Evolutionary conservation across 2,888 invertebrate genomes (phyloP).

Genomic region (Hylaea fasciaria): DNA sequence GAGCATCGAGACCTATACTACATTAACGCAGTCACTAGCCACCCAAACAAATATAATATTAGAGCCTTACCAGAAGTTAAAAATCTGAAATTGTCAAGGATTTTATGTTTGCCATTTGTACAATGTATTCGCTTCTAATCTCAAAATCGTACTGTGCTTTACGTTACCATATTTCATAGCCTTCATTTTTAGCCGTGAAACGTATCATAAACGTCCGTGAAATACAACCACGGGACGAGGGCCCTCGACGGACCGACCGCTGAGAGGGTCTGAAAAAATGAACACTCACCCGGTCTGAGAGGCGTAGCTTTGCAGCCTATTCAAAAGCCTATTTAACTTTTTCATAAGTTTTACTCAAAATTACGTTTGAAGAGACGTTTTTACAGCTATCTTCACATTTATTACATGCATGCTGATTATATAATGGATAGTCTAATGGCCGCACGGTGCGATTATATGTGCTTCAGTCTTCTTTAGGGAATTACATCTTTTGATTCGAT

Average conservation of each 20-base stretch:
- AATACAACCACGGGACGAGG: conserved; percentile 31
- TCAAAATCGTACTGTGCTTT: background rate
- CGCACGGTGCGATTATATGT: too few species aligned
- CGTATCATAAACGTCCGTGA: conserved; percentile 2
- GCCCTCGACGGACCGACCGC: conserved; percentile 25
- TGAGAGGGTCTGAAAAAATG: conserved; percentile 43
- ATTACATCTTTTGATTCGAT: too few species aligned
- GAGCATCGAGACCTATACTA: too few species aligned
- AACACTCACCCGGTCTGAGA: conserved; percentile 38
- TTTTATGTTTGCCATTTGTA: background rate
- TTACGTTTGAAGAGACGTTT: background rate
- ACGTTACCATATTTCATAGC: conserved; percentile 1
- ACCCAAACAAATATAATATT: too few species aligned
- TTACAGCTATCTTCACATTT: background rate
- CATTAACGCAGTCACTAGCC: too few species aligned
- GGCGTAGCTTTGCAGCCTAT: conserved; percentile 5
- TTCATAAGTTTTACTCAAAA: background rate
- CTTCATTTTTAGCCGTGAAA: background rate
- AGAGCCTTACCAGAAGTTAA: too few species aligned
- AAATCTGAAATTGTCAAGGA: too few species aligned
- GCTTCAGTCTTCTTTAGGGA: too few species aligned
- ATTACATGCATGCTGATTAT: too few species aligned
- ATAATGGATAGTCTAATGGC: too few species aligned
- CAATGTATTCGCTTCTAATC: background rate
- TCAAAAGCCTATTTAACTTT: conserved; percentile 3